Evolutionary conservation across 2,888 invertebrate genomes (phyloP).

Genomic region (Volucella inanis): DNA sequence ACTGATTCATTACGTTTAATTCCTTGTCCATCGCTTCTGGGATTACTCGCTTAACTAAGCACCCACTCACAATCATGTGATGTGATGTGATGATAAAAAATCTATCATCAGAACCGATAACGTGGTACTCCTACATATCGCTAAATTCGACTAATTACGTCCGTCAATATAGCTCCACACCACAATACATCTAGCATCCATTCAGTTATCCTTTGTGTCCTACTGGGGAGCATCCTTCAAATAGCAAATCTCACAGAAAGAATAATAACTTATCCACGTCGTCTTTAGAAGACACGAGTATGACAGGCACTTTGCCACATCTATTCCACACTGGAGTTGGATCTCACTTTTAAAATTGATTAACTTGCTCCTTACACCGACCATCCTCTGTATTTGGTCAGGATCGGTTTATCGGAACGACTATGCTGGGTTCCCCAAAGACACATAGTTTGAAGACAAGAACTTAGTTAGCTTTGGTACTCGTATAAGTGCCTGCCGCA

Average conservation of each 20-base stretch:
- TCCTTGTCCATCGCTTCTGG: no score
- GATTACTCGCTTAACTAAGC: not conserved
- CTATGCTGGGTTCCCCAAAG: conserved; percentile 40
- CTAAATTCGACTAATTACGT: conserved; percentile 56
- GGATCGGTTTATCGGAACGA: conserved; percentile 28
- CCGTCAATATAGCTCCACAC: conserved; percentile 30
- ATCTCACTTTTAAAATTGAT: conserved; percentile 70
- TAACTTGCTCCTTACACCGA: conserved; percentile 44
- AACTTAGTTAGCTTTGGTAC: conserved; percentile 62
- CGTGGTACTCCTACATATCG: not conserved
- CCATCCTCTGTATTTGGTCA: conserved; percentile 21
- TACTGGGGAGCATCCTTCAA: not conserved
- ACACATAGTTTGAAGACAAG: conserved; percentile 68
- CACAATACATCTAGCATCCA: conserved; percentile 24
- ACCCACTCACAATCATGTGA: no score
- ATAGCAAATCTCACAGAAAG: conserved; percentile 30
- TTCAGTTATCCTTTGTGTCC: not conserved
- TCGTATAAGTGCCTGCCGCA: conserved; percentile 69
- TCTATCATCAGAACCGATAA: conserved; percentile 20
- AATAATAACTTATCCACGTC: conserved; percentile 37
- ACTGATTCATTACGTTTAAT: no score
- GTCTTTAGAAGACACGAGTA: conserved; percentile 44
- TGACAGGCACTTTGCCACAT: conserved; percentile 61
- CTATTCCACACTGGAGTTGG: conserved; percentile 9
- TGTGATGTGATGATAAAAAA: conserved; percentile 20